Base-by-base conservation (phyloP, 2,888 invertebrate species). In the Oegoconia quadripuncta region DNA sequence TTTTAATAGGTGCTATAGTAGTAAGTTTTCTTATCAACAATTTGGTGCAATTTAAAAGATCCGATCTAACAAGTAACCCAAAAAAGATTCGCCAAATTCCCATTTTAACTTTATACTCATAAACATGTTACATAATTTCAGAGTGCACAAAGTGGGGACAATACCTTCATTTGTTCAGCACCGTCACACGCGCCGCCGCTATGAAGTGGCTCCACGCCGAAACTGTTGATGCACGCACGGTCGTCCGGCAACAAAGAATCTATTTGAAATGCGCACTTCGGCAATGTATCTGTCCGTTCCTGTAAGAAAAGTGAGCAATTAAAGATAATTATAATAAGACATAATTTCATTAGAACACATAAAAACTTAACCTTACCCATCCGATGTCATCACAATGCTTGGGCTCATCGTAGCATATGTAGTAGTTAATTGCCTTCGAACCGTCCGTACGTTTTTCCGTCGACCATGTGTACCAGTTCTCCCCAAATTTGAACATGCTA, bases 391-490 rank as follows among this genome's bases (percentile, higher is more conserved):
- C 86, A 51, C 86, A 86, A 25, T 62, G 78, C 46, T 83, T 84
- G 2, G 86, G 86, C 44, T 86, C 86, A 25, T 86, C 84, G 39
- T 79, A 82, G 44, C 86, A 86, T 34, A 83, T 67, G 47, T 73
- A 86, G 54, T 86, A 86, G 44, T 71, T 81, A 12, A 65, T 59
- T 0, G 67, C 77, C 27, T 75, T 80, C 0, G 86, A 76, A 1
- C 84, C 84, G 37, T 86, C 86, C 0, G 65, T 55, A 6, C 80
- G 58, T 37, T 76, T 81, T 44, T 86, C 84, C 1, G 68, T 70
- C 2, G 83, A 74, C 86, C 86, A 86, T 13, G 86, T 86, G 50
- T 84, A 86, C 86, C 86, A 86, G 44, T 79, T 83, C 42, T 78
- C 82, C 1, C 80, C 82, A 43, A 82, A 82, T 52, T 84, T 84